phyloP scores from a whole-genome alignment of 2,797 vertebrate species.

The Tamandua tetradactyla region DNA sequence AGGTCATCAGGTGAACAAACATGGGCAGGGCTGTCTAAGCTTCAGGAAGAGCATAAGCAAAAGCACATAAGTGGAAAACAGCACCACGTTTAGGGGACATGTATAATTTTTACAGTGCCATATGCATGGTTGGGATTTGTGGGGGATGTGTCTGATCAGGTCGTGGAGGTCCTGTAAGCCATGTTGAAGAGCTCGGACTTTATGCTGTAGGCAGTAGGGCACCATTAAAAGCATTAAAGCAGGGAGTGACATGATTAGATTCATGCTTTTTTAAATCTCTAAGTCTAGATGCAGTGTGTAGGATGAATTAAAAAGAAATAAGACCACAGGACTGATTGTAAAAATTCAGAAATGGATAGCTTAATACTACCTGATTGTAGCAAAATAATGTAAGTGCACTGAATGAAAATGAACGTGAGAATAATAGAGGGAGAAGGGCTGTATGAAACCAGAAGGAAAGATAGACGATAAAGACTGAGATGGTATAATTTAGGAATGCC shows the following conservation, averaged over 20 bases:
- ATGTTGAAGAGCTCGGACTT: not conserved
- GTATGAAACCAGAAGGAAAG: no score
- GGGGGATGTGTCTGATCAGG: not conserved
- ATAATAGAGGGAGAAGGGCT: no score
- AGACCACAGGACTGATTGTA: no score
- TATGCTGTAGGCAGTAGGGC: not conserved
- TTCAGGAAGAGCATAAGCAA: not conserved
- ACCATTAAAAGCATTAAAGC: not conserved
- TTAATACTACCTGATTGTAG: no score
- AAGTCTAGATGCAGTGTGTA: not conserved
- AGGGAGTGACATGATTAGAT: not conserved
- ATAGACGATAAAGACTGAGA: no score
- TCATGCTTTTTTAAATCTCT: not conserved
- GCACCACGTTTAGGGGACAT: not conserved
- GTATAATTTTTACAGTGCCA: not conserved
- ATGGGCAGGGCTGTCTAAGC: not conserved
- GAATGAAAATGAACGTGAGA: no score
- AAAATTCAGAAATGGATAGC: no score
- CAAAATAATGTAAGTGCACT: no score
- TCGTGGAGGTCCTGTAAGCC: not conserved
- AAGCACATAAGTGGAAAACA: not conserved
- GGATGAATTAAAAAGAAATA: not conserved
- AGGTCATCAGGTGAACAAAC: not conserved
- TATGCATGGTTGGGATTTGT: not conserved
- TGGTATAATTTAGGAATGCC: no score